Evolutionary conservation across 64 coral and sea anemone genomes (phyloP).

Genomic region (Pachyseris speciosa): DNA sequence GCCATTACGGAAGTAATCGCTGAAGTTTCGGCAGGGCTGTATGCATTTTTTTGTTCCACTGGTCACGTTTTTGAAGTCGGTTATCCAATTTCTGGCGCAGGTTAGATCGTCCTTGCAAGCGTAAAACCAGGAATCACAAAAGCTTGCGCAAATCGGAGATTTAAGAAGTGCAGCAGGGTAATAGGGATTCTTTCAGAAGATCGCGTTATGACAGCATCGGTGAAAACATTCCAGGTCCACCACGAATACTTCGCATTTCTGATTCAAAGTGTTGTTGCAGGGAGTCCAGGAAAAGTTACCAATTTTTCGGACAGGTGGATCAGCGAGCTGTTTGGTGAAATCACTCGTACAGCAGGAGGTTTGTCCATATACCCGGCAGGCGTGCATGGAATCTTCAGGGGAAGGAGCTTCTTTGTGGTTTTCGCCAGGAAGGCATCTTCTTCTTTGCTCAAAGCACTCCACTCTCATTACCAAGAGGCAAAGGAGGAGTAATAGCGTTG

Average conservation of each 20-base stretch:
- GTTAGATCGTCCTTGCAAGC: constrained; percentile 77
- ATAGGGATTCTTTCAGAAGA: neutral
- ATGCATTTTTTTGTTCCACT: constrained; percentile 11
- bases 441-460: neutral
- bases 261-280: constrained; percentile 12
- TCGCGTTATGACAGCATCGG: constrained; percentile 11
- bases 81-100: constrained; percentile 40
- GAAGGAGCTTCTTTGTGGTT: neutral
- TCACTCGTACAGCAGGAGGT: constrained; percentile 1
- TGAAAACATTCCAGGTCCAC: neutral
- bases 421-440: neutral
- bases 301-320: neutral
- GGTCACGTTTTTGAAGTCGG: neutral
- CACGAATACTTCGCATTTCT: constrained; percentile 4
- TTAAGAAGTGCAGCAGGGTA: neutral
- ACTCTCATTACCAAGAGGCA: neutral
- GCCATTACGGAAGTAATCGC: constrained; percentile 3
- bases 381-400: neutral
- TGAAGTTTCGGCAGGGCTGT: neutral
- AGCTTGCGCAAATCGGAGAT: constrained; percentile 44
- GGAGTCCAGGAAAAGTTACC: constrained; percentile 5
- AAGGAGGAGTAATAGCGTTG: neutral
- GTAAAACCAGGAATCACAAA: constrained; percentile 65
- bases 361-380: neutral
- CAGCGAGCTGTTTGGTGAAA: neutral